Conservation (phyloP, 2,113 vertebrate species). For the Crotalus helleri region DNA sequence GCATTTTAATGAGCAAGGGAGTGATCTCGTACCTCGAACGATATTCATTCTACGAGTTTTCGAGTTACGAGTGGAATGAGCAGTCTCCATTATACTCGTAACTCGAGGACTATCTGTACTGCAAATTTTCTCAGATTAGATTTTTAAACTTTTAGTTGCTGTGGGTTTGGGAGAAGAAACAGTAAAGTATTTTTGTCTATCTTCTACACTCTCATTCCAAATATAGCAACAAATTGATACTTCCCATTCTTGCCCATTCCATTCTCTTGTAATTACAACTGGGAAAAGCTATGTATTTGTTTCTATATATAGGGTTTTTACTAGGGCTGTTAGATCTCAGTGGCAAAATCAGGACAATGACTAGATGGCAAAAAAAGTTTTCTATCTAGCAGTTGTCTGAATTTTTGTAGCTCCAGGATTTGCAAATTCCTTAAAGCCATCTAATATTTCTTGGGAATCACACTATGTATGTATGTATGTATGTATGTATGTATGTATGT, state of each 20-base stretch:
- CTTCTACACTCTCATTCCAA: neutral
- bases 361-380: neutral
- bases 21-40: too few species aligned
- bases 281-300: neutral
- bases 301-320: neutral
- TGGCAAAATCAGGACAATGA: neutral
- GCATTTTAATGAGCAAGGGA: too few species aligned
- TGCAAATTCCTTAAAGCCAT: neutral
- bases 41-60: too few species aligned
- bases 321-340: neutral
- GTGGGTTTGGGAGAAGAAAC: accelerated
- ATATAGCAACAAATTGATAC: neutral
- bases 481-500: too few species aligned
- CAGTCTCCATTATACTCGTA: too few species aligned
- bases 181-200: neutral
- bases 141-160: neutral
- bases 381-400: neutral
- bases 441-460: neutral
- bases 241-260: neutral
- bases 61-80: too few species aligned
- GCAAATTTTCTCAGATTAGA: neutral
- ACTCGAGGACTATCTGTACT: accelerated
- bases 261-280: neutral
- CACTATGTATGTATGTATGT: too few species aligned
- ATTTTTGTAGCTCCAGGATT: accelerated